phyloP scores from a whole-genome alignment of 1,140 invertebrate species.

The Procambarus clarkii region DNA sequence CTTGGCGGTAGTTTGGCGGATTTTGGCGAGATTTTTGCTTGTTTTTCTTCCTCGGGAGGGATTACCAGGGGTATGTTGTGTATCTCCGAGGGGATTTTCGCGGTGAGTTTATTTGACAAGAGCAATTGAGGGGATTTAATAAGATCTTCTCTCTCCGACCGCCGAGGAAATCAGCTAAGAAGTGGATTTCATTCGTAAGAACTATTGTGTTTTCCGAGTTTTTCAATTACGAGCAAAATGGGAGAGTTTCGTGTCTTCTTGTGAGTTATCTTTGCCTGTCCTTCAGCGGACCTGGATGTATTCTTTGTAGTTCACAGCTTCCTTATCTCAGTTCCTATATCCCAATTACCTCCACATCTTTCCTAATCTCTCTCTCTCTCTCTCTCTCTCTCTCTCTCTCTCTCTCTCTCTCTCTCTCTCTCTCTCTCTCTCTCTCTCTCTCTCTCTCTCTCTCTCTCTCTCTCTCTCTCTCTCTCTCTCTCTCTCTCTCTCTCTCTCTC shows the following conservation, averaged over 20 bases:
- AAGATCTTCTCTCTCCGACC: not conserved
- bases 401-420: conserved; percentile 32
- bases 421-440: conserved; percentile 2
- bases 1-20: conserved; percentile 10
- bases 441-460: conserved; percentile 7
- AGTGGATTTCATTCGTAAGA: too few species aligned
- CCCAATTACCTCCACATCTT: not conserved
- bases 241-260: not conserved
- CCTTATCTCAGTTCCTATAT: too few species aligned
- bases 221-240: not conserved
- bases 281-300: too few species aligned
- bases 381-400: conserved; percentile 22
- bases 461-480: not conserved
- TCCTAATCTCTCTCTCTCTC: too few species aligned
- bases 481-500: not conserved
- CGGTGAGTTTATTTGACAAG: conserved; percentile 23
- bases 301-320: too few species aligned
- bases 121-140: conserved; percentile 1
- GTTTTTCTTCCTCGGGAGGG: not conserved
- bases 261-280: not conserved
- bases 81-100: not conserved
- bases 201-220: not conserved
- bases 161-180: too few species aligned
- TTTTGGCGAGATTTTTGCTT: not conserved
- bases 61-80: not conserved